Evolutionary conservation across 2,797 vertebrate species (phyloP).

Genomic region (Yasuhikotakia modesta): DNA sequence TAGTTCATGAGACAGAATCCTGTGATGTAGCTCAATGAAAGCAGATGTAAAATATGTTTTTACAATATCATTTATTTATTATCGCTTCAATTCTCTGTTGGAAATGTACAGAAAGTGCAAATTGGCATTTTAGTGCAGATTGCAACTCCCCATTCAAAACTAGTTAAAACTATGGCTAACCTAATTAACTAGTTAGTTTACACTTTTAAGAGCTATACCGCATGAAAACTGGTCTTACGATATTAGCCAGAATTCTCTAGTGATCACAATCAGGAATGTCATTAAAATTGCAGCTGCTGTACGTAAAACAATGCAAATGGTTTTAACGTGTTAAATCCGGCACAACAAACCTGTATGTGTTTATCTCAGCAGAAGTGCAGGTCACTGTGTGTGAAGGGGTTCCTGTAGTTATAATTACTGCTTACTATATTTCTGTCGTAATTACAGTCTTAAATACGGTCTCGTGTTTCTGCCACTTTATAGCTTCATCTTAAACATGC

Average conservation of each 20-base stretch:
- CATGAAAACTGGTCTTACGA: not conserved
- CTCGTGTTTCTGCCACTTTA: constrained; percentile 26
- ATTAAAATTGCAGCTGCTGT: not conserved
- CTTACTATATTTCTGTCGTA: constrained; percentile 26
- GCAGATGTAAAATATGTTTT: not conserved
- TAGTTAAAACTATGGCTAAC: too few species aligned
- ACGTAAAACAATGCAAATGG: not conserved
- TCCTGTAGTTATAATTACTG: constrained; percentile 37
- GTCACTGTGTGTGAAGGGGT: constrained; percentile 23
- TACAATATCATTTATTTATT: not conserved
- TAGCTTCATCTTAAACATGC: constrained; percentile 16
- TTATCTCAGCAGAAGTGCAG: constrained; percentile 10
- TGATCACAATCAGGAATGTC: not conserved
- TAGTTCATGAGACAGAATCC: not conserved
- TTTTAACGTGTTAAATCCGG: not conserved
- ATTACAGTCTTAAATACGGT: constrained; percentile 26
- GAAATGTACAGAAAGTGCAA: too few species aligned
- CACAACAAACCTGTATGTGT: not conserved
- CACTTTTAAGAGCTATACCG: not conserved
- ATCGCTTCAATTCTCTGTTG: too few species aligned
- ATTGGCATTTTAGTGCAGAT: too few species aligned
- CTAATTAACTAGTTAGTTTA: not conserved
- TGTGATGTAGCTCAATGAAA: not conserved
- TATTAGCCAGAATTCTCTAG: too few species aligned
- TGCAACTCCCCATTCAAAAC: too few species aligned